Percentiles rank a stretch among this genome's conserved stretches.
Evolutionary conservation across 23 tunicate genomes (phyloP).

Genomic region (Trididemnum miniatum): DNA sequence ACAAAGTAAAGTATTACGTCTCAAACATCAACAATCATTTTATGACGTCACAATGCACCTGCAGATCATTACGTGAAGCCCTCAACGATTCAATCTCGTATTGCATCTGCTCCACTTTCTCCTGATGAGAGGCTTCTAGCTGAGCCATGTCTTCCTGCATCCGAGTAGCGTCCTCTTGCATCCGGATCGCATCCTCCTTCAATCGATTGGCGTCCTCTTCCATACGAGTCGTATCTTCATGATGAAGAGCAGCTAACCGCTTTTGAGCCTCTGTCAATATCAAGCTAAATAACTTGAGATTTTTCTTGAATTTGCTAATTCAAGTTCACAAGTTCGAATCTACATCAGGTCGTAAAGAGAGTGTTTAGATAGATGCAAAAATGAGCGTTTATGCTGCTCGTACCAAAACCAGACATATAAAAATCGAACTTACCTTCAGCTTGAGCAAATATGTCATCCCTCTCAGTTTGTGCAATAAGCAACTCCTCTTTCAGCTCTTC

Average conservation of each 20-base stretch:
- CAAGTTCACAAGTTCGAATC: no score
- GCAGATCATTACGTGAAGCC: conserved; percentile 58
- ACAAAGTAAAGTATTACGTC: no score
- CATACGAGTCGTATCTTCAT: conserved; percentile 34
- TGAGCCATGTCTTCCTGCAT: conserved; percentile 45
- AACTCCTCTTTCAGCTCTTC: conserved; percentile 53
- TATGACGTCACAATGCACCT: no score
- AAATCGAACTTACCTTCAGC: conserved; percentile 85
- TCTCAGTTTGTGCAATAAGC: conserved; percentile 36
- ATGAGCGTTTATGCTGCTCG: no score
- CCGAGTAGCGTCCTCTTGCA: conserved; percentile 54
- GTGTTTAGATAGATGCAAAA: no score
- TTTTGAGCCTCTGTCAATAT: no score
- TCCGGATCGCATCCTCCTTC: conserved; percentile 39
- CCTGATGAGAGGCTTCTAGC: conserved; percentile 37
- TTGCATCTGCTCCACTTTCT: conserved; percentile 61
- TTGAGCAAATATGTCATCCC: conserved; percentile 65
- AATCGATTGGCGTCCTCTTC: no score
- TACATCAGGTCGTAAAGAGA: no score
- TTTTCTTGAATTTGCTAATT: no score
- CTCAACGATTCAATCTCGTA: conserved; percentile 70
- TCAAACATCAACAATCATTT: no score
- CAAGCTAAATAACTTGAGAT: no score
- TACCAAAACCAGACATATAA: no score
- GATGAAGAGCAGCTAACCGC: conserved; percentile 74